Evolutionary conservation across 2,113 vertebrate species (phyloP).

Genomic region (Oncorhynchus masou): DNA sequence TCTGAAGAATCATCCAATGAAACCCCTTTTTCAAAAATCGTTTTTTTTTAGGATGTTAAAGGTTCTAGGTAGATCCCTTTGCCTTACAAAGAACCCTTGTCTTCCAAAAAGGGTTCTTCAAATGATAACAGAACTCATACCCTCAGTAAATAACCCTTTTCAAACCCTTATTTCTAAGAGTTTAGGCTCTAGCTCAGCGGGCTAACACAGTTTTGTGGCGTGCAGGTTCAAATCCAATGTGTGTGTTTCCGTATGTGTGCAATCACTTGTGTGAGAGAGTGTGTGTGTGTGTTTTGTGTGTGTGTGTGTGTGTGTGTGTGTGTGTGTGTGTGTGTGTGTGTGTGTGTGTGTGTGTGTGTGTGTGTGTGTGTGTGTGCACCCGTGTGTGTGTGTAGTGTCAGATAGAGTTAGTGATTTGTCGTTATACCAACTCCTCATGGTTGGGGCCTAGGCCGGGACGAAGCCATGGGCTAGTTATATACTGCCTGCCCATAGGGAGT

Average conservation of each 20-base stretch:
- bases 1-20: no score
- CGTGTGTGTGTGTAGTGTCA: neutral
- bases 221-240: no score
- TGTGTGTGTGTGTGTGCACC: neutral
- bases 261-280: neutral
- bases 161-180: no score
- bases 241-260: neutral
- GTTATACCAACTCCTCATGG: neutral
- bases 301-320: neutral
- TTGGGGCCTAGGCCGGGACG: neutral
- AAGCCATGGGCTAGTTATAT: constrained; percentile 1
- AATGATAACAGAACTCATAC: no score
- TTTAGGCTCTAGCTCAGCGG: no score
- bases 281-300: neutral
- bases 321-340: neutral
- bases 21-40: no score
- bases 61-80: no score
- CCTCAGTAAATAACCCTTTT: no score
- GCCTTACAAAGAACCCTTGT: no score
- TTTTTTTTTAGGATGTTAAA: no score
- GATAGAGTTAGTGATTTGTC: neutral
- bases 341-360: neutral
- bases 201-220: no score
- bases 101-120: no score
- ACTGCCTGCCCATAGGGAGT: neutral